These are phyloP conservation scores for Drosophila acutilabella DNA, from an alignment of 2,888 invertebrate genomes.

Conservation along the genomic window DNA sequence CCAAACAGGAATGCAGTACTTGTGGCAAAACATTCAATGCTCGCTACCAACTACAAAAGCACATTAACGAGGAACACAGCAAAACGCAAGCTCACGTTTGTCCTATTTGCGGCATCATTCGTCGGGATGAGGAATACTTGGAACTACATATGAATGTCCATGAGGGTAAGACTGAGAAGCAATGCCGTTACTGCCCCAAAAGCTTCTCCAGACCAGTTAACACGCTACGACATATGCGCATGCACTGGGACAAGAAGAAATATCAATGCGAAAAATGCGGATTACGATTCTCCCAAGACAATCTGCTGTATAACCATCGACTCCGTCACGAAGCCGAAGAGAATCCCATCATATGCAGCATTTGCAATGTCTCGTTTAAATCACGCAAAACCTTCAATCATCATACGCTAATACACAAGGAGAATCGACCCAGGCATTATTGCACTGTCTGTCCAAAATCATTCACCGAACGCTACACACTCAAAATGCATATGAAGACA, in stretches of 20 bases:
- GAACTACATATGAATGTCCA: conserved; percentile 83
- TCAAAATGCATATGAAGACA: conserved; percentile 83
- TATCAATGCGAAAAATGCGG: conserved; percentile 84
- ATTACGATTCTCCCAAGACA: conserved; percentile 81
- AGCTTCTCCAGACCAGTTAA: conserved; percentile 81
- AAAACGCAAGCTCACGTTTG: conserved; percentile 69
- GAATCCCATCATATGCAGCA: conserved; percentile 80
- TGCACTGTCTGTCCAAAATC: conserved; percentile 81
- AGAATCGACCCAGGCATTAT: conserved; percentile 82
- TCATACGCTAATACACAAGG: conserved; percentile 82
- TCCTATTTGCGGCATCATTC: conserved; percentile 77
- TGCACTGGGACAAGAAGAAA: conserved; percentile 84
- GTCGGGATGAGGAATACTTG: conserved; percentile 82
- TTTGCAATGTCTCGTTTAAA: conserved; percentile 82
- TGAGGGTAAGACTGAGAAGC: conserved; percentile 83
- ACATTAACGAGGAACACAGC: conserved; percentile 73
- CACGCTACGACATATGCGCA: conserved; percentile 83
- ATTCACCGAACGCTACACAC: conserved; percentile 83
- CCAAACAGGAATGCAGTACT: conserved; percentile 59
- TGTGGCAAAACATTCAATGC: conserved; percentile 71
- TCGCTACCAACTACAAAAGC: conserved; percentile 74
- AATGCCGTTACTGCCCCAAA: conserved; percentile 83
- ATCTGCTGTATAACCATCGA: conserved; percentile 82
- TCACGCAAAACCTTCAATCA: conserved; percentile 83
- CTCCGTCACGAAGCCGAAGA: conserved; percentile 83